A percentile compares a stretch with the other conserved stretches of the same genome.
Evolutionary conservation across 1,140 invertebrate species (phyloP).

Genomic region (Mamestra configurata): DNA sequence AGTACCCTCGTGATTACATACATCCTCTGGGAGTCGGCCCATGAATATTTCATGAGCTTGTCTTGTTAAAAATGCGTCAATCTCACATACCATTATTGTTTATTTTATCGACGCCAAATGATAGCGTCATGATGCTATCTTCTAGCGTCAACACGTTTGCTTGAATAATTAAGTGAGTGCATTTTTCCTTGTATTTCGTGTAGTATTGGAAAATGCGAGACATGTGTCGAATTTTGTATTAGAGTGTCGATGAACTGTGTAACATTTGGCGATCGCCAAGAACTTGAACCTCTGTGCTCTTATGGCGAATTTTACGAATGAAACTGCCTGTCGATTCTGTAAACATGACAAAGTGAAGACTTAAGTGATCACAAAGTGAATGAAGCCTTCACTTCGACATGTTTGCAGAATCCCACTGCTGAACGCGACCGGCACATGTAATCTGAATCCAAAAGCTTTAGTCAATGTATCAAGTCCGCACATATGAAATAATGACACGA

Average conservation of each 20-base stretch:
- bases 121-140: slow-evolving; percentile 41
- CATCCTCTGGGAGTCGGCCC: slow-evolving; percentile 61
- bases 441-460: no score
- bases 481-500: no score
- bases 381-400: no score
- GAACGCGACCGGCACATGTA: no score
- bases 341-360: no score
- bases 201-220: background rate
- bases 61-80: slow-evolving; percentile 82
- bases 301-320: no score
- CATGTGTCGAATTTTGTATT: background rate
- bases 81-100: slow-evolving; percentile 58
- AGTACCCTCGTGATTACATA: slow-evolving; percentile 70
- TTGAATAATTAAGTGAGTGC: slow-evolving; percentile 40
- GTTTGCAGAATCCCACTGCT: no score
- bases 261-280: no score
- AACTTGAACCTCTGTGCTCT: no score
- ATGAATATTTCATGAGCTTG: slow-evolving; percentile 78
- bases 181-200: slow-evolving; percentile 30
- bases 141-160: slow-evolving; percentile 27
- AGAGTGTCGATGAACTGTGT: background rate
- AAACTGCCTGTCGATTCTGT: no score
- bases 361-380: no score
- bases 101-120: slow-evolving; percentile 49
- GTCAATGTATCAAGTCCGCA: no score